These are phyloP conservation scores for Glyptemys insculpta DNA, from an alignment of 2,797 vertebrate genomes.

Conservation along the genomic window DNA sequence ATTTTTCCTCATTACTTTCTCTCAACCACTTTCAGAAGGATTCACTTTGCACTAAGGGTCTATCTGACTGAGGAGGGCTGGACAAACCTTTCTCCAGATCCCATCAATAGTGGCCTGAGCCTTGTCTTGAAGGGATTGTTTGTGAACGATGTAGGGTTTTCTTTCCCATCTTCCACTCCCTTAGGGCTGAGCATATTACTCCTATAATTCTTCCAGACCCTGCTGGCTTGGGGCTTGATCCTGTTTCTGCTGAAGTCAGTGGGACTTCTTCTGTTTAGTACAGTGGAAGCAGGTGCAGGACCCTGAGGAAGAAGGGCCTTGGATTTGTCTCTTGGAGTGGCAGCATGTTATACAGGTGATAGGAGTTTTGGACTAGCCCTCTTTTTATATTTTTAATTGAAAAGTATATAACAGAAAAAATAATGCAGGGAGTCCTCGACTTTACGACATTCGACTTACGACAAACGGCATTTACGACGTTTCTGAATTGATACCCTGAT, in stretches of 20 bases:
- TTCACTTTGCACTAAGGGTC: background rate
- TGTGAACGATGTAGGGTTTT: fast-evolving
- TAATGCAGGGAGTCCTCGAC: background rate
- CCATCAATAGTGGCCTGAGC: background rate
- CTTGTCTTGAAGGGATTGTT: background rate
- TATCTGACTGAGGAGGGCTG: background rate
- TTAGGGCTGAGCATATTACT: fast-evolving
- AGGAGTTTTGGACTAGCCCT: background rate
- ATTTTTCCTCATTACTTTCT: background rate
- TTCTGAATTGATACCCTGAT: no score
- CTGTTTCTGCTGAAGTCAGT: background rate
- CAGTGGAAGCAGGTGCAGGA: background rate
- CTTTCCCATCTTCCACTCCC: background rate
- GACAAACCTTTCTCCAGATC: background rate
- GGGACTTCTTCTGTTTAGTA: background rate
- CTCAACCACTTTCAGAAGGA: background rate
- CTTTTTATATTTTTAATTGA: background rate
- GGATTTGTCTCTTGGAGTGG: background rate
- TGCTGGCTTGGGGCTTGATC: background rate
- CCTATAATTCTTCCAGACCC: background rate
- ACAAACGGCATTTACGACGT: no score
- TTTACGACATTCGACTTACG: no score
- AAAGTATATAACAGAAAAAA: background rate
- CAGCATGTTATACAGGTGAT: background rate
- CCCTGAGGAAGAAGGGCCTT: background rate